Base-by-base conservation (phyloP, 2,888 invertebrate genomes). In the Tuberolachnus salignus region DNA sequence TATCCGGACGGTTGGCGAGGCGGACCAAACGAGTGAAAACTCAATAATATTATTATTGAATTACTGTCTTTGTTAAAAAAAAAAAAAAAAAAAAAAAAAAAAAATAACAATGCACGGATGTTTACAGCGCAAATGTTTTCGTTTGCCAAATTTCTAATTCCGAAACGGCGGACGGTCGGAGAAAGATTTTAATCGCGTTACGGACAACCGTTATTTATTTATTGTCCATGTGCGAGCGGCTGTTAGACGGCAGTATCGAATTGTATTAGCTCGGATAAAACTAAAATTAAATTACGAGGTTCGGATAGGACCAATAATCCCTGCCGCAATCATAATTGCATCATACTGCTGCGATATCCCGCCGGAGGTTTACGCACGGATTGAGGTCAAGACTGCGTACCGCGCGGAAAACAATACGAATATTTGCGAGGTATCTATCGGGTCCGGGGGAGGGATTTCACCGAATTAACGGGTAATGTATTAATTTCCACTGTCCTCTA, bases 261-360 rank as follows among this genome's bases (percentile, higher is more conserved):
- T 64, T 53, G 44, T 74, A 74, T 63, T 53, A 53, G 73, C 63
- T 73, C n/a, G n/a, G 42, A 63, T 73, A 74, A 53, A 74, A 64
- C 23, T 34, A 53, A 64, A 74, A 74, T 74, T 74, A 74, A 64
- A 74, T 74, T 64, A 74, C 64, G 42, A 42, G 16, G 51, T 74
- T 42, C 44, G 44, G 9, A 34, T 34, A 64, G 51, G 51, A 51
- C 63, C 61, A 42, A 73, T 73, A 72, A 63, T 51, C 51, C 51
- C 16, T n/a, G 16, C 51, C 21, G 42, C 51, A 42, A 61, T 34
- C 63, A 73, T 73, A 73, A 63, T 73, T 73, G 51, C 63, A 73
- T 73, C 61, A 49, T 11, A 8, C 34, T 34, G 34, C 34, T 4
- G 6, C n/a, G 13, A 53, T 64, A 64, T 64, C 42, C 42, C 73